These are phyloP conservation scores for Tupaia tana DNA, from an alignment of 2,113 vertebrate genomes.

Conservation along the genomic window DNA sequence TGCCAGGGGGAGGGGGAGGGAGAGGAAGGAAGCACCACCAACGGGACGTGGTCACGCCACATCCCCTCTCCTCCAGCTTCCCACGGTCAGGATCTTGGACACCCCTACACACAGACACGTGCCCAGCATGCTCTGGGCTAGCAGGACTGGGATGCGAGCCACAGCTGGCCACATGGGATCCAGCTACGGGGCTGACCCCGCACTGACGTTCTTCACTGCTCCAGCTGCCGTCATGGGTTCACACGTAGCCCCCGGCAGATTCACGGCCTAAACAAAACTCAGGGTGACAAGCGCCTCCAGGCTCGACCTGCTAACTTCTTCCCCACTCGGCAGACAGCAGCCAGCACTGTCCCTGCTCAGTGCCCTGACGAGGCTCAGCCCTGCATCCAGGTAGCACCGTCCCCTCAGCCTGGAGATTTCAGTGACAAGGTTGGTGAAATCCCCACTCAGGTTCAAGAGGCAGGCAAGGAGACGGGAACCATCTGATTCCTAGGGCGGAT, in stretches of 20 bases:
- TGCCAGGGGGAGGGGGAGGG: no score
- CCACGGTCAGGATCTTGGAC: no score
- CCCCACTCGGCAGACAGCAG: not conserved
- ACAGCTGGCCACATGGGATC: no score
- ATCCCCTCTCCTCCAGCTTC: no score
- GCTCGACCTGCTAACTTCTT: not conserved
- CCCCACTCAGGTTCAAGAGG: not conserved
- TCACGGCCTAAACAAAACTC: not conserved
- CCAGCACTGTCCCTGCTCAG: no score
- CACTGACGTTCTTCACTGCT: not conserved
- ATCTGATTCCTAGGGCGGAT: not conserved
- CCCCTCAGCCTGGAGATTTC: not conserved
- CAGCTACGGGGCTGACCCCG: no score
- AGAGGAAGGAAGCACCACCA: no score
- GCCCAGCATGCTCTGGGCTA: no score
- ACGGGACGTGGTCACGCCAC: no score
- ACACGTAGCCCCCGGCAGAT: not conserved
- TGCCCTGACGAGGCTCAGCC: not conserved
- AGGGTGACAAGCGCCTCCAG: not conserved
- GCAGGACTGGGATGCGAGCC: no score
- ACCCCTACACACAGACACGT: no score
- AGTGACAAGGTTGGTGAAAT: slow-evolving; percentile 35
- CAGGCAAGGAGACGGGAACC: not conserved
- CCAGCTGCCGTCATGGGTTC: not conserved
- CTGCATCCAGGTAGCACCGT: slow-evolving; percentile 35